Conservation (phyloP, 2,797 vertebrate species). For the Pseudocheirus occidentalis region DNA sequence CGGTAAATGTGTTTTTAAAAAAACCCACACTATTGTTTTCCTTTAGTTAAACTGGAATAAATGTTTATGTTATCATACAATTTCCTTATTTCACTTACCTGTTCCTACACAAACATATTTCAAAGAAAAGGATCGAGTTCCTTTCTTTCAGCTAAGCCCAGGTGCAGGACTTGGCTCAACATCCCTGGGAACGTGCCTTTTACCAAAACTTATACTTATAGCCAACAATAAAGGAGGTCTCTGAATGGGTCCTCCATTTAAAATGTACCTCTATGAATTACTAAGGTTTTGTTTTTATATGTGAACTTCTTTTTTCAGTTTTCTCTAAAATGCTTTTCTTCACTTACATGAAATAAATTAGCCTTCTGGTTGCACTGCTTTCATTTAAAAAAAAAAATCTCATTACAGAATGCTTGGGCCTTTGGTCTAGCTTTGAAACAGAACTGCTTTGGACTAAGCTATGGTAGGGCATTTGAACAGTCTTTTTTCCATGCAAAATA, state of each 20-base stretch:
- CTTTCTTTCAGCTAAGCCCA: conserved; percentile 64
- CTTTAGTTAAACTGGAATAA: not conserved
- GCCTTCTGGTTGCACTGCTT: not conserved
- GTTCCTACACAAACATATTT: conserved; percentile 77
- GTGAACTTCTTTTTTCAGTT: not conserved
- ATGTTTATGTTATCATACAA: not conserved
- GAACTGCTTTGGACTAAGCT: not conserved
- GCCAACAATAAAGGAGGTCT: not conserved
- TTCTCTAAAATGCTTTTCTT: not conserved
- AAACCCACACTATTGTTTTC: not conserved
- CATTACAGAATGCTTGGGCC: not conserved
- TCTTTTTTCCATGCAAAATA: not conserved
- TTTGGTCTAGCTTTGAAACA: not conserved
- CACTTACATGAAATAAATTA: not conserved
- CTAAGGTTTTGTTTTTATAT: not conserved
- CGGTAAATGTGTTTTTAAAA: not conserved
- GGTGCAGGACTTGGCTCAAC: conserved; percentile 76
- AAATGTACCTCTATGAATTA: not conserved
- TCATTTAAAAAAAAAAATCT: not conserved
- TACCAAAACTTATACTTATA: conserved; percentile 26
- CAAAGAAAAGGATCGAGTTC: conserved; percentile 16
- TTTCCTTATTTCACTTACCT: conserved; percentile 73
- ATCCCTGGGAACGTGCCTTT: conserved; percentile 65
- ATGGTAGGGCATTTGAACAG: not conserved
- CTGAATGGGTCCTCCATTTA: not conserved